Percentiles rank a stretch among this genome's conserved stretches.
Evolutionary conservation across 2,888 invertebrate species (phyloP).

Genomic region (Leptinotarsa tumamoca): DNA sequence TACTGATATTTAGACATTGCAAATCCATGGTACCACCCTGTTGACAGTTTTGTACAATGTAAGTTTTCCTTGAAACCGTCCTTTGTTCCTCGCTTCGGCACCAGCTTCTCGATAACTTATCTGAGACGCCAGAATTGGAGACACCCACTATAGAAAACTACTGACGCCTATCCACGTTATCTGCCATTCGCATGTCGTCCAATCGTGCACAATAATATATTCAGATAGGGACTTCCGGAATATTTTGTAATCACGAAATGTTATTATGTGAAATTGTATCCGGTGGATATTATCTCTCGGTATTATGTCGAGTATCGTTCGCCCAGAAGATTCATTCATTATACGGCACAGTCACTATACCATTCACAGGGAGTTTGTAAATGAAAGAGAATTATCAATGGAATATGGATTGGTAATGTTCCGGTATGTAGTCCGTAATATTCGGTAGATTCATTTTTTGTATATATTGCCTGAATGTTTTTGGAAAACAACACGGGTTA

Average conservation of each 20-base stretch:
- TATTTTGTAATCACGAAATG: slow-evolving; percentile 43
- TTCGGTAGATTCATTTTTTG: too few relatives aligned
- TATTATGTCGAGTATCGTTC: background rate
- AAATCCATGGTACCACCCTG: too few relatives aligned
- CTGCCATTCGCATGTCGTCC: slow-evolving; percentile 25
- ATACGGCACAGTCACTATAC: background rate
- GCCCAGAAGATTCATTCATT: slow-evolving; percentile 19
- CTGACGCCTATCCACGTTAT: slow-evolving; percentile 16
- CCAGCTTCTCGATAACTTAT: slow-evolving; percentile 4
- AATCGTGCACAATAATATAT: slow-evolving; percentile 30
- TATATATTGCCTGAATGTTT: too few relatives aligned
- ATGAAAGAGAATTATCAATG: background rate
- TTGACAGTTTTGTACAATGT: background rate
- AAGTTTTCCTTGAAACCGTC: background rate
- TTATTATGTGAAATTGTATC: slow-evolving; percentile 44
- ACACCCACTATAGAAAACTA: slow-evolving; percentile 1
- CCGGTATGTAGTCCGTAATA: too few relatives aligned
- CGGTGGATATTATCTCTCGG: slow-evolving; percentile 29
- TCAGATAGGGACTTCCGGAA: slow-evolving; percentile 46
- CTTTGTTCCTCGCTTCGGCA: background rate
- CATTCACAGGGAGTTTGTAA: background rate
- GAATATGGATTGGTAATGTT: too few relatives aligned
- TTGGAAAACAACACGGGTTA: too few relatives aligned
- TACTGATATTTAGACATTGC: too few relatives aligned
- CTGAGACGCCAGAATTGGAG: slow-evolving; percentile 13